Evolutionary conservation across 2,797 vertebrate genomes (phyloP).

Genomic region (Pempheris klunzingeri): DNA sequence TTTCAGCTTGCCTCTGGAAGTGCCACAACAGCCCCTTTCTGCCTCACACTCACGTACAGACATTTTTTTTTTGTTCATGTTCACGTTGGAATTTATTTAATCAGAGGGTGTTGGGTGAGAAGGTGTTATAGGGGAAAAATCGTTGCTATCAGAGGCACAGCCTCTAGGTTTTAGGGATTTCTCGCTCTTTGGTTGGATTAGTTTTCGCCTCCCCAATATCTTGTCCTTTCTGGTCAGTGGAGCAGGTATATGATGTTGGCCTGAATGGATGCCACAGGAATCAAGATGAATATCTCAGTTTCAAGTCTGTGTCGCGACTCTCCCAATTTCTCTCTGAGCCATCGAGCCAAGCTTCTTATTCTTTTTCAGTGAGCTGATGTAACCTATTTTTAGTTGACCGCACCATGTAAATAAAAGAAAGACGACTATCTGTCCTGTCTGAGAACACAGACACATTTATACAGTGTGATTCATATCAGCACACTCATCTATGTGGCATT

Average conservation of each 20-base stretch:
- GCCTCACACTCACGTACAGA: conserved; percentile 42
- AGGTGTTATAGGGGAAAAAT: conserved; percentile 43
- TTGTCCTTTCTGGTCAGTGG: conserved; percentile 68
- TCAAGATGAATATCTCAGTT: conserved; percentile 61
- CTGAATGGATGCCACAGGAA: conserved; percentile 65
- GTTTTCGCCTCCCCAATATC: conserved; percentile 68
- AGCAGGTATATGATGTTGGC: conserved; percentile 62
- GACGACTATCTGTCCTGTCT: not conserved
- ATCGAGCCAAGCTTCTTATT: conserved; percentile 25
- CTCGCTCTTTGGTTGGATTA: conserved; percentile 67
- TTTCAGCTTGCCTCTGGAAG: conserved; percentile 47
- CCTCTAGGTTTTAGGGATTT: conserved; percentile 73
- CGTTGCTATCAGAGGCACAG: conserved; percentile 66
- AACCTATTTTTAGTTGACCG: conserved; percentile 18
- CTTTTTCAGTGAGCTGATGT: conserved; percentile 19
- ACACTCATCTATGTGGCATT: conserved; percentile 15
- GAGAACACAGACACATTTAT: conserved; percentile 19
- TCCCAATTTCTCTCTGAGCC: conserved; percentile 35
- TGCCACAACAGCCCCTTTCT: conserved; percentile 32
- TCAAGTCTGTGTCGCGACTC: conserved; percentile 25
- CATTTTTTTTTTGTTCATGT: conserved; percentile 45
- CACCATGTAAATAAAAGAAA: conserved; percentile 3
- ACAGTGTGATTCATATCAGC: conserved; percentile 31
- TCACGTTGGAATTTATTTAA: conserved; percentile 57
- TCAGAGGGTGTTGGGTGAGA: conserved; percentile 46